These are phyloP conservation scores for Leptopilina boulardi DNA, from an alignment of 1,140 invertebrate genomes.

Conservation along the genomic window DNA sequence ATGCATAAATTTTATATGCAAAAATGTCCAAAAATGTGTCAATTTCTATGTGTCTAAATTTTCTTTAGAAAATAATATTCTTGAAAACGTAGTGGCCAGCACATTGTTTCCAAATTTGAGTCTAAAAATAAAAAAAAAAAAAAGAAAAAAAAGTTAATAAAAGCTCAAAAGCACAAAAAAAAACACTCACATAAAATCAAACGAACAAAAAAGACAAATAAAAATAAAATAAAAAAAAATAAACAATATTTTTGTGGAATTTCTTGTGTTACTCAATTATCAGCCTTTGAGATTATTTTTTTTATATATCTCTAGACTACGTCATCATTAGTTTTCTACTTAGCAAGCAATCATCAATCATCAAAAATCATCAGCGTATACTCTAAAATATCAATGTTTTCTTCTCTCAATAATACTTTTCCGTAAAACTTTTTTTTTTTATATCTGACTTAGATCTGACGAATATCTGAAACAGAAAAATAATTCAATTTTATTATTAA, in stretches of 20 bases:
- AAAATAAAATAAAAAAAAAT: background rate
- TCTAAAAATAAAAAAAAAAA: no score
- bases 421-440: slow-evolving; percentile 33
- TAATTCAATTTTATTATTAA: no score
- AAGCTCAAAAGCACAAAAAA: background rate
- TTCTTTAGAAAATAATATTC: background rate
- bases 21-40: no score
- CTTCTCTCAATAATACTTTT: slow-evolving; percentile 34
- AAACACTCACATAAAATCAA: slow-evolving; percentile 22
- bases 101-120: background rate
- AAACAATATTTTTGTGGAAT: background rate
- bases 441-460: slow-evolving; percentile 52
- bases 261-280: slow-evolving; percentile 28
- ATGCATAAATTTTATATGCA: no score
- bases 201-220: background rate
- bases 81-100: slow-evolving; percentile 13
- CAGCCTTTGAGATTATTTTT: background rate
- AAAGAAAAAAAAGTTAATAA: slow-evolving; percentile 30
- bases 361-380: background rate
- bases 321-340: slow-evolving; percentile 6
- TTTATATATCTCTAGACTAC: slow-evolving; percentile 27
- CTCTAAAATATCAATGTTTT: slow-evolving; percentile 11
- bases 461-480: slow-evolving; percentile 72
- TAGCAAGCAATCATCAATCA: slow-evolving; percentile 10
- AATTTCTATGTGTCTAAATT: background rate